Conservation (phyloP, 2,888 invertebrate genomes). For the Conistra vaccinii region DNA sequence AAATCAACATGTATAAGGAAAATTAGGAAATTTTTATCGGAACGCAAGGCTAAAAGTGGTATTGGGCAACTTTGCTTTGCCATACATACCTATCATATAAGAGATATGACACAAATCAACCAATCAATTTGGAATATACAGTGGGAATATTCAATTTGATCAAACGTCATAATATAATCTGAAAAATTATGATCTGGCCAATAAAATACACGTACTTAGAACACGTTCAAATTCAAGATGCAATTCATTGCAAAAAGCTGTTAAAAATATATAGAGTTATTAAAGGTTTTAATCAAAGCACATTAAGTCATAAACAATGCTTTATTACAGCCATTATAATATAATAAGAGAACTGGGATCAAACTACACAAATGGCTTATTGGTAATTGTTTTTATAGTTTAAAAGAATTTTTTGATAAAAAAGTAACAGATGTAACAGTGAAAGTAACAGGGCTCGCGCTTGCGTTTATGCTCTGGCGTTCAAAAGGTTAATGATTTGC, state of each 20-base stretch:
- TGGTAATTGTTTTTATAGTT: neutral
- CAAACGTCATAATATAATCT: no score
- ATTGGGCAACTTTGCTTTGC: neutral
- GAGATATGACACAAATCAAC: neutral
- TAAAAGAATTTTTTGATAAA: neutral
- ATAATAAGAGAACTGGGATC: no score
- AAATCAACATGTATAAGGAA: neutral
- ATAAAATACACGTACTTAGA: neutral
- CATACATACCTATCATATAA: no score
- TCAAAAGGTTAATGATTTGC: no score
- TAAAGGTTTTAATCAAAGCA: neutral
- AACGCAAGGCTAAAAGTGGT: neutral
- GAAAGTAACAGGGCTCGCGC: no score
- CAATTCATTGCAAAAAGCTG: neutral
- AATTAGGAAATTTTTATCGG: neutral
- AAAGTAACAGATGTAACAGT: no score
- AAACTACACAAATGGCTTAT: neutral
- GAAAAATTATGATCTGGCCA: neutral
- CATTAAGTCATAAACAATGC: no score
- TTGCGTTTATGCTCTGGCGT: no score
- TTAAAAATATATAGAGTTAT: neutral
- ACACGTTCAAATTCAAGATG: neutral
- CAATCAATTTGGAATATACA: neutral
- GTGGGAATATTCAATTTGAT: no score
- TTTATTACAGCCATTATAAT: no score